Evolutionary conservation across 2,888 invertebrate species (phyloP).

Genomic region (Drosophila emarginata): DNA sequence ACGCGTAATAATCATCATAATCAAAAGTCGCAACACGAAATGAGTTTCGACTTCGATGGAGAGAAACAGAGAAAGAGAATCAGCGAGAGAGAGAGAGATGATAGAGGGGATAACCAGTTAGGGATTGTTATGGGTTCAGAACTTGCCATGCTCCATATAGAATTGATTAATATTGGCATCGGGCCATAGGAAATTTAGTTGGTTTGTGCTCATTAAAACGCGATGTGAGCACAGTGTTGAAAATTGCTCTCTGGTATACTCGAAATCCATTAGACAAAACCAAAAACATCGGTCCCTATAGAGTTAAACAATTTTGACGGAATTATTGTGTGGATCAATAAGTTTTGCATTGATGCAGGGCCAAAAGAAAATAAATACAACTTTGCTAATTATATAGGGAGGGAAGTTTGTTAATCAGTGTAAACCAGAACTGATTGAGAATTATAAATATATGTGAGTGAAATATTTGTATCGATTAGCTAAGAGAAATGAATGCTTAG

Average conservation of each 20-base stretch:
- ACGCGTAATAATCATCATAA: slow-evolving; percentile 80
- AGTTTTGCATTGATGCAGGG: slow-evolving; percentile 48
- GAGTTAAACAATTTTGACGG: slow-evolving; percentile 39
- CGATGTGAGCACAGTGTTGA: slow-evolving; percentile 23
- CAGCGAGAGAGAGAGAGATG: neutral
- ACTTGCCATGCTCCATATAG: slow-evolving; percentile 64
- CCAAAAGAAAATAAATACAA: slow-evolving; percentile 36
- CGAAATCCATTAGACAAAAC: neutral
- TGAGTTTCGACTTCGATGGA: slow-evolving; percentile 70
- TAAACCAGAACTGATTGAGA: slow-evolving; percentile 6
- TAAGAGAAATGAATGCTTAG: slow-evolving; percentile 2
- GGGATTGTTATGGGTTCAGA: slow-evolving; percentile 56
- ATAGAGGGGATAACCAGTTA: slow-evolving; percentile 70
- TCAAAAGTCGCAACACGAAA: slow-evolving; percentile 80
- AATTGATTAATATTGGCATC: slow-evolving; percentile 75
- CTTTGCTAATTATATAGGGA: slow-evolving; percentile 66
- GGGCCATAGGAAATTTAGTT: slow-evolving; percentile 47
- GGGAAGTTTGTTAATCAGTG: slow-evolving; percentile 7
- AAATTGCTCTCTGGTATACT: neutral
- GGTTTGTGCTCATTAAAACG: slow-evolving; percentile 38
- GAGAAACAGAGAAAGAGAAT: neutral
- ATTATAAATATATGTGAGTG: neutral
- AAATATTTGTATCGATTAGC: neutral
- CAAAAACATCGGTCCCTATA: slow-evolving; percentile 13
- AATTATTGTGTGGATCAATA: slow-evolving; percentile 47